Evolutionary conservation across 2,888 invertebrate species (phyloP), one percentile per base, ranked within the genome.

Genomic region (Taenaris catops): DNA sequence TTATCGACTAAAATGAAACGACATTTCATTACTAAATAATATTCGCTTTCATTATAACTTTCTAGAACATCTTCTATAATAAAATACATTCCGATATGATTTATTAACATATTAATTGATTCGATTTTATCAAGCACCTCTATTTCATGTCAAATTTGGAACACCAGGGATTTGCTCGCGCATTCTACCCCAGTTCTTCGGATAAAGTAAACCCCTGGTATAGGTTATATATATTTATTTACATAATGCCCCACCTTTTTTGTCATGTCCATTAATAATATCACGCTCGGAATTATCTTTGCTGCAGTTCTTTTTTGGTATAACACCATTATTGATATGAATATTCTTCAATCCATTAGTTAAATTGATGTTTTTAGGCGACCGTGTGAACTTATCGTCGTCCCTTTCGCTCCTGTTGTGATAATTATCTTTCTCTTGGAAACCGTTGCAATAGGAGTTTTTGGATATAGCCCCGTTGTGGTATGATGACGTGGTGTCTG

Each of bases 401-500:
- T 67, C 61, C 28, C 45, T 59, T 43, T 57, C 55, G 26, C 47
- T 53, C 32, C 65, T 51, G 39, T 55, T 48, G 46, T 55, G 55
- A 45, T 55, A 51, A 41, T 49, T 53, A 35, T 63, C 49, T 34
- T 71, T 69, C 23, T 75, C 79, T 49, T 72, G 73, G 45, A 67
- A 83, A 1, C 81, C 81, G 20, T 86, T 83, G 38, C 70, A 78
- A 41, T 80, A 80, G 43, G 61, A 68, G 44, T 75, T 80, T 51
- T 86, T 83, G 1, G 83, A 81, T 41, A 81, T 80, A 26, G 83
- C 83, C 3, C 86, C 83, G 34, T 84, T 87, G 46, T 80, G 80
- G 44, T 72, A 75, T 5, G 81, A 76, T 4, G 53, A 41, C 2
- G 75, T 56, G 23, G 68, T 70, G 20, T 86, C 79, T 3, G 88